phyloP scores from a whole-genome alignment of 1,140 invertebrate genomes.

The Hylaeus volcanicus region DNA sequence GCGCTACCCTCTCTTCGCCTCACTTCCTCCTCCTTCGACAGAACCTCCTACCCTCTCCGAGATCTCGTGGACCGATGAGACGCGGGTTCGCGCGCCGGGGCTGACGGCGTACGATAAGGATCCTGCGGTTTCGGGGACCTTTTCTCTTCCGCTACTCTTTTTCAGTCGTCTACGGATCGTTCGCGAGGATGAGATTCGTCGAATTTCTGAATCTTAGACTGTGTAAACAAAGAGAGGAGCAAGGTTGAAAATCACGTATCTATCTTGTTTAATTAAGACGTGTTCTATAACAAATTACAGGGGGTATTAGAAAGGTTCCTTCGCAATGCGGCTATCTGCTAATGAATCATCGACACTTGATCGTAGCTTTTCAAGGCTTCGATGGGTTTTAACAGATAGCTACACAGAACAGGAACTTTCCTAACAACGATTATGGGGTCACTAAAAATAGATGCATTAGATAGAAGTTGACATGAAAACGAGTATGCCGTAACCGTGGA shows the following conservation, averaged over 20 bases:
- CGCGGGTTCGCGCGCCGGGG: neutral
- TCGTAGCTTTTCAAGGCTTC: conserved; percentile 9
- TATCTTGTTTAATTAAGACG: neutral
- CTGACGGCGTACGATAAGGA: conserved; percentile 39
- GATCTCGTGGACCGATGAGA: conserved; percentile 30
- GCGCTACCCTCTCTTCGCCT: conserved; percentile 61
- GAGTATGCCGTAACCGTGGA: too few relatives aligned
- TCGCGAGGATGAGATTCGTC: too few relatives aligned
- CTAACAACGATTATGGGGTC: neutral
- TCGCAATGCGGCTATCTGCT: conserved; percentile 53
- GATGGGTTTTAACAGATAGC: neutral
- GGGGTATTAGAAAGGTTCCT: too few relatives aligned
- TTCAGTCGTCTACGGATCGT: too few relatives aligned
- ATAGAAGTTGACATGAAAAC: too few relatives aligned
- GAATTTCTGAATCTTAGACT: too few relatives aligned
- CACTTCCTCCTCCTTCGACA: conserved; percentile 47
- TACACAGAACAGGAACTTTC: neutral
- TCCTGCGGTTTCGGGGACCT: conserved; percentile 17
- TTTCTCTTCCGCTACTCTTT: neutral
- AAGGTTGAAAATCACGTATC: neutral
- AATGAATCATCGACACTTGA: conserved; percentile 19
- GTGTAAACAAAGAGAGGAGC: too few relatives aligned
- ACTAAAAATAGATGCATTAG: neutral
- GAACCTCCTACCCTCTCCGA: conserved; percentile 46
- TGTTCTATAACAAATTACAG: neutral